Conservation (phyloP, 2,113 vertebrate genomes). For the Cololabis saira region DNA sequence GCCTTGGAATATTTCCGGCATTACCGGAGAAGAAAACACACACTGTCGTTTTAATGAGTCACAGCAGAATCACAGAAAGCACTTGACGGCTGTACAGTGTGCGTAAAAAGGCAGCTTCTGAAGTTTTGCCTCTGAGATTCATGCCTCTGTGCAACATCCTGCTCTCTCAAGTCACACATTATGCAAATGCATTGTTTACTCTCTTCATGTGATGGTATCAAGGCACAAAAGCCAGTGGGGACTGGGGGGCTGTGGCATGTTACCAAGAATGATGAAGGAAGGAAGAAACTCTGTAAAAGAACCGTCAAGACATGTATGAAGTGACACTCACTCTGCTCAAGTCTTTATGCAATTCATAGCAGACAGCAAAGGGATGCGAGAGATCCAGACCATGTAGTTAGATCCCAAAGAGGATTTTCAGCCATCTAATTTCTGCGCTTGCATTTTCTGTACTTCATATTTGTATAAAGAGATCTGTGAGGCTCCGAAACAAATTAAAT, state of each 20-base stretch:
- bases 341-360: constrained; percentile 35
- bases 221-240: constrained; percentile 66
- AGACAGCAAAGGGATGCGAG: constrained; percentile 20
- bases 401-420: constrained; percentile 27
- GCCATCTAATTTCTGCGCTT: constrained; percentile 40
- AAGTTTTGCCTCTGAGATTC: constrained; percentile 67
- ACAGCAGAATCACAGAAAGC: constrained; percentile 53
- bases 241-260: constrained; percentile 50
- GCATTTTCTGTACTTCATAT: background rate
- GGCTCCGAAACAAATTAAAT: constrained; percentile 7
- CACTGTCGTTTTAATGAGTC: constrained; percentile 64
- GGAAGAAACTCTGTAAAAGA: constrained; percentile 52
- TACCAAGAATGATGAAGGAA: constrained; percentile 50
- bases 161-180: constrained; percentile 71
- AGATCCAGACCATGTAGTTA: constrained; percentile 59
- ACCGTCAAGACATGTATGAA: constrained; percentile 49
- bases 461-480: constrained; percentile 19
- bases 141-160: constrained; percentile 56
- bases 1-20: constrained; percentile 42
- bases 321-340: constrained; percentile 38
- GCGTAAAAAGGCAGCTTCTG: constrained; percentile 46
- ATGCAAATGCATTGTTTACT: constrained; percentile 77
- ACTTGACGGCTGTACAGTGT: constrained; percentile 26
- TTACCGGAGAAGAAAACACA: constrained; percentile 47
- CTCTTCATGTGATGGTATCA: constrained; percentile 72